Evolutionary conservation across 2,113 vertebrate species (phyloP).

Genomic region (Siniperca knerii): DNA sequence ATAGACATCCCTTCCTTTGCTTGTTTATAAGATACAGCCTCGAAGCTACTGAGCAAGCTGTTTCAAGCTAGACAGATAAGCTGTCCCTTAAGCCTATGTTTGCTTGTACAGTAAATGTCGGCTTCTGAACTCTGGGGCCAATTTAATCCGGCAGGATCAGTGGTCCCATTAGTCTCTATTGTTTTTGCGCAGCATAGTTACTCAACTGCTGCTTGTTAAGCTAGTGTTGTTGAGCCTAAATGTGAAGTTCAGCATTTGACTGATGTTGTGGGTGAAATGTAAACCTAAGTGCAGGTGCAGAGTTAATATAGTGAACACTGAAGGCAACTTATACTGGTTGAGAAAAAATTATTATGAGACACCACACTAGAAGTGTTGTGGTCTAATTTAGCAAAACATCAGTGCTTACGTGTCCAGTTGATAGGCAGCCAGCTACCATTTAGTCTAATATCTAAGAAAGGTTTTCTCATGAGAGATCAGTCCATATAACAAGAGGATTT

Average conservation of each 20-base stretch:
- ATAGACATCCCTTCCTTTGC: background rate
- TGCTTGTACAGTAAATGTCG: constrained; percentile 63
- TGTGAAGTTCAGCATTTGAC: constrained; percentile 30
- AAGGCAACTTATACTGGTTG: background rate
- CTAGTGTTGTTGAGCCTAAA: constrained; percentile 7
- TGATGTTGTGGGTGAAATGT: constrained; percentile 14
- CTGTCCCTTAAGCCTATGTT: constrained; percentile 48
- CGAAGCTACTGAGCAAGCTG: constrained; percentile 35
- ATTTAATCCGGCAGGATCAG: constrained; percentile 61
- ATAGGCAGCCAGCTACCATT: background rate
- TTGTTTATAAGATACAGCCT: constrained; percentile 14
- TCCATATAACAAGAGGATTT: background rate
- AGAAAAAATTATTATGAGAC: constrained; percentile 23
- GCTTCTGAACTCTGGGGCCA: constrained; percentile 53
- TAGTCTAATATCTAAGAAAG: constrained; percentile 10
- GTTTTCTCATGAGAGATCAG: background rate
- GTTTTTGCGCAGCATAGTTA: constrained; percentile 49
- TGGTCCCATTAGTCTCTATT: constrained; percentile 59
- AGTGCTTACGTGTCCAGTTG: constrained; percentile 3
- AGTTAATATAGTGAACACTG: background rate
- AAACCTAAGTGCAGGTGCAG: background rate
- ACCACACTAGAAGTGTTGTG: constrained; percentile 6
- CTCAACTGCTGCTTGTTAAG: constrained; percentile 30
- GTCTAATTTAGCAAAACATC: constrained; percentile 36
- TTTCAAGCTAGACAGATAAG: constrained; percentile 55